Conservation (phyloP, 1,140 invertebrate genomes). For the Magallana angulata region DNA sequence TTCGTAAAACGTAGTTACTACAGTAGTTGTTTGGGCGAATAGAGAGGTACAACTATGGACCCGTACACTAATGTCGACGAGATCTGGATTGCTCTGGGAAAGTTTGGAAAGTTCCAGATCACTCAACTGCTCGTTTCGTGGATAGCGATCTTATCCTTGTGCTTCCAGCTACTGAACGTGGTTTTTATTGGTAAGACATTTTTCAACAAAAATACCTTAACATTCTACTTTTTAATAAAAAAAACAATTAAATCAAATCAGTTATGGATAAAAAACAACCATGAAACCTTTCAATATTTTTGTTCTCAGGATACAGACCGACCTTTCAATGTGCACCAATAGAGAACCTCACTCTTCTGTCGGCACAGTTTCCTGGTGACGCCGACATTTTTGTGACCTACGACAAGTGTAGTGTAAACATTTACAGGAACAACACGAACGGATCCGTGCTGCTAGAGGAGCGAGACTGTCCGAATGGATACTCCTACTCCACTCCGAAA, state of each 20-base stretch:
- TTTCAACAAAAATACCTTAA: not conserved
- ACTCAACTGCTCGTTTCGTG: not conserved
- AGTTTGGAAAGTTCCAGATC: not conserved
- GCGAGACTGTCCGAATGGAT: slow-evolving; percentile 4
- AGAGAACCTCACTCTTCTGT: not conserved
- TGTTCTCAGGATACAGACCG: not conserved
- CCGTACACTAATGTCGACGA: not conserved
- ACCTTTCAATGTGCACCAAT: not conserved
- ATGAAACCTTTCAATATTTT: not conserved
- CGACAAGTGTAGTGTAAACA: not conserved
- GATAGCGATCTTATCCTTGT: not conserved
- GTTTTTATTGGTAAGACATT: slow-evolving; percentile 8
- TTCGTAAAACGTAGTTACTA: too few species aligned
- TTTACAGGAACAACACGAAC: slow-evolving; percentile 4
- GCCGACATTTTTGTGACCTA: not conserved
- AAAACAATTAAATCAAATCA: too few species aligned
- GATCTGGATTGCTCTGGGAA: not conserved
- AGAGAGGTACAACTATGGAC: not conserved
- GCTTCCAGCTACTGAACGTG: not conserved
- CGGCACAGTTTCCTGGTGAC: too few species aligned
- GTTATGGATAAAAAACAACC: too few species aligned
- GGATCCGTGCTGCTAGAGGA: not conserved
- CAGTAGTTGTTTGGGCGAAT: too few species aligned
- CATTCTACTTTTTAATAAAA: not conserved
- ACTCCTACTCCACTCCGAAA: not conserved